Evolutionary conservation across 1,140 invertebrate species (phyloP).

Genomic region (Drosophila trapezifrons): DNA sequence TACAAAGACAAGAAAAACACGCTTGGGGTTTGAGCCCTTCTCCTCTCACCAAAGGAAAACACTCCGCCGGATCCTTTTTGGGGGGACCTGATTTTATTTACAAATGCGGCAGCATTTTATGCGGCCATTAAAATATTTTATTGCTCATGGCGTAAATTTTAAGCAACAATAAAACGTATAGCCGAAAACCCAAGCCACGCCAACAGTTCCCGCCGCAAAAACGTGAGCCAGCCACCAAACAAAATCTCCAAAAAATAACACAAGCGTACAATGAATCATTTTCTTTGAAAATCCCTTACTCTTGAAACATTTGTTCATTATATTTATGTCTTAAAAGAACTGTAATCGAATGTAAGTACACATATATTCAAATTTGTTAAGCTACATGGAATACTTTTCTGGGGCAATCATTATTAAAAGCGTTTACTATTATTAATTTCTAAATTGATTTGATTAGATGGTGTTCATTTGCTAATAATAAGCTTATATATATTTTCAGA

Average conservation of each 20-base stretch:
- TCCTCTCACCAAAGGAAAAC: background rate
- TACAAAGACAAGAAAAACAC: constrained; percentile 31
- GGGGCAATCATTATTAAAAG: too few species aligned
- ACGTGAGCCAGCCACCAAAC: constrained; percentile 53
- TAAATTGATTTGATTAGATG: too few species aligned
- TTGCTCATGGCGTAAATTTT: constrained; percentile 80
- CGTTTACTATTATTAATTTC: too few species aligned
- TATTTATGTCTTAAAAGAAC: background rate
- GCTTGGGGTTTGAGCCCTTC: constrained; percentile 9
- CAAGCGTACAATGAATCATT: background rate
- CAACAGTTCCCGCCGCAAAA: constrained; percentile 10
- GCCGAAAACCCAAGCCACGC: constrained; percentile 10
- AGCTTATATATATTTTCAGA: too few species aligned
- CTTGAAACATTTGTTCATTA: background rate
- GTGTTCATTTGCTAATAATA: too few species aligned
- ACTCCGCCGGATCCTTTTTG: constrained; percentile 6
- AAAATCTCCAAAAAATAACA: constrained; percentile 31
- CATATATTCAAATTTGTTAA: too few species aligned
- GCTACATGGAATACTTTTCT: too few species aligned
- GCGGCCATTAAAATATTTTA: constrained; percentile 82
- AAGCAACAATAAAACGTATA: constrained; percentile 77
- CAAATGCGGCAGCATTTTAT: constrained; percentile 82
- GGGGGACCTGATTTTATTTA: constrained; percentile 69
- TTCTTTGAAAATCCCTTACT: background rate
- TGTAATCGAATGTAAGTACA: too few species aligned